Percentiles rank a stretch among this genome's conserved stretches.
Evolutionary conservation across 1,140 invertebrate species (phyloP).

Genomic region (Diorhabda elongata): DNA sequence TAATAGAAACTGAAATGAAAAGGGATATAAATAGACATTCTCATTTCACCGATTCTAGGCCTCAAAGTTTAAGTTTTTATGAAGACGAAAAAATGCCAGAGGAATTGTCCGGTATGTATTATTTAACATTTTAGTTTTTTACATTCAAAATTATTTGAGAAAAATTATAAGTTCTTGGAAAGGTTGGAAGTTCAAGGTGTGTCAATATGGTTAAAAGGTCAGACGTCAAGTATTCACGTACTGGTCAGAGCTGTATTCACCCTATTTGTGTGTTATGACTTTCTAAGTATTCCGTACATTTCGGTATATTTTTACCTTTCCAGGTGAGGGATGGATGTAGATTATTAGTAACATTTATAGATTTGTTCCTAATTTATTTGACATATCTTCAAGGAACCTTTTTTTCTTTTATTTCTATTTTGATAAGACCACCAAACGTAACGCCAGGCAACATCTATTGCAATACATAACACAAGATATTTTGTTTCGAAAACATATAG

Average conservation of each 20-base stretch:
- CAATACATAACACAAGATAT: no score
- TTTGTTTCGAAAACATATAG: no score
- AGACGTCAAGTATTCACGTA: neutral
- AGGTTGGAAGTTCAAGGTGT: slow-evolving; percentile 2
- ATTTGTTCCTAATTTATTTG: no score
- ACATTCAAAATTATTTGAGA: neutral
- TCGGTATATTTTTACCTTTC: no score
- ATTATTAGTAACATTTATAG: no score
- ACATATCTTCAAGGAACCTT: no score
- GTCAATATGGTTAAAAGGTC: neutral
- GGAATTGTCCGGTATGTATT: slow-evolving; percentile 41
- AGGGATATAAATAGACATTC: slow-evolving; percentile 44
- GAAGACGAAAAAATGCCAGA: slow-evolving; percentile 47
- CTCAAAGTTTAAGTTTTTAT: slow-evolving; percentile 47
- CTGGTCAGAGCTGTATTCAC: neutral
- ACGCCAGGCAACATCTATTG: no score
- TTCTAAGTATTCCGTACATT: no score
- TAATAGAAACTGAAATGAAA: slow-evolving; percentile 58
- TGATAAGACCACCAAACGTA: no score
- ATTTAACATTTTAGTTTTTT: neutral
- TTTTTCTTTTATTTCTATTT: no score
- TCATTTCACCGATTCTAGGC: slow-evolving; percentile 45
- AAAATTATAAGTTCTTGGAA: neutral
- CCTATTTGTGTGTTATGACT: neutral
- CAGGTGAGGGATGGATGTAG: no score